Base-by-base conservation (phyloP, 1,140 invertebrate species). In the Micrasema longulum region DNA sequence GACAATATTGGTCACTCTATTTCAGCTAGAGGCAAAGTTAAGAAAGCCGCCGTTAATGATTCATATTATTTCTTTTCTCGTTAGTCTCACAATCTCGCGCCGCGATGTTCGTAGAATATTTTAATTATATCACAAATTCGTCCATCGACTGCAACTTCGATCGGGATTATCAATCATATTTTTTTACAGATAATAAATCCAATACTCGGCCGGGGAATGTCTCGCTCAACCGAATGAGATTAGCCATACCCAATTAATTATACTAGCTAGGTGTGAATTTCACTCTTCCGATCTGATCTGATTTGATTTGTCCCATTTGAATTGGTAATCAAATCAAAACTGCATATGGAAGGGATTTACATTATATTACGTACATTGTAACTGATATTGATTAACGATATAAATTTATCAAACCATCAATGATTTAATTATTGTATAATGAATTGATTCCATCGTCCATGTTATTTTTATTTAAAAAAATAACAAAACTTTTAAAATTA, bases 41-140 rank as follows among this genome's bases (percentile, higher is more conserved):
- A 68, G 31, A 41, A n/a, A n/a, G 48, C 65, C 45, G 31, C 20
- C 47, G 38, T 35, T 68, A 41, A 67, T 67, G 65, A 53, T 67
- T 67, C 65, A 67, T 67, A 67, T 67, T 52, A 38, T 50, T 67
- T 55, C 35, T 36, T 35, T 22, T 47, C 60, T 64, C 43, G 60
- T 64, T 64, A 64, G 60, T 31, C 43, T 22, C 22, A 11, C 60
- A 23, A 18, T 36, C 47, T 14, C 64, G 52, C 55, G 52, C 55
- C 53, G 67, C 38, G 22, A 14, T 53, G 35, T 69, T 69, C 36
- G 45, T 1, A 35, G 53, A 60, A 69, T 69, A 69, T 69, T 69
- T 55, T 69, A 69, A 69, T 69, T 69, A 57, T 69, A 69, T 57
- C 53, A 69, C 52, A 47, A 10, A 57, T 57, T 43, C 67, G 67